These are phyloP conservation scores for Phocides pigmalion DNA, from an alignment of 1,140 invertebrate species.

Conservation along the genomic window DNA sequence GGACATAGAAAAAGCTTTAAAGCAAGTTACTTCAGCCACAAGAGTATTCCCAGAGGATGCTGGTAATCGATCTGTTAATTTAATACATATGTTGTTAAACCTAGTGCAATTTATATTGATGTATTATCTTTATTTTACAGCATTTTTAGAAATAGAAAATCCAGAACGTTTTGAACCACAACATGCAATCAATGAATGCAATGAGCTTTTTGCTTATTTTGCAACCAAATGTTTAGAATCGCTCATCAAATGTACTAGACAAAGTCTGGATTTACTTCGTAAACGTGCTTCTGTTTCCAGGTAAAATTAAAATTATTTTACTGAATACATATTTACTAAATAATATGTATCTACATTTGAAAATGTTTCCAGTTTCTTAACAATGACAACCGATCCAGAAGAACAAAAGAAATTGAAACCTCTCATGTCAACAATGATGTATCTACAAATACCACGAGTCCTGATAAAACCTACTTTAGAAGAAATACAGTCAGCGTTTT, in stretches of 20 bases:
- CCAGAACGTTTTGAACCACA: slow-evolving; percentile 84
- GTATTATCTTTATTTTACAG: slow-evolving; percentile 58
- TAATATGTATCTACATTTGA: neutral
- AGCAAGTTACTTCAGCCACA: slow-evolving; percentile 83
- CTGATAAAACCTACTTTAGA: slow-evolving; percentile 86
- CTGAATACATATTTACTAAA: too few species aligned
- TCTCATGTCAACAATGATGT: slow-evolving; percentile 85
- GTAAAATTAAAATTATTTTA: slow-evolving; percentile 49
- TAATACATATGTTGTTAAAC: too few species aligned
- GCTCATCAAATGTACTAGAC: slow-evolving; percentile 87
- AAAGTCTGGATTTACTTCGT: slow-evolving; percentile 87
- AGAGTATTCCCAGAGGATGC: slow-evolving; percentile 84
- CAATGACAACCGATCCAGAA: slow-evolving; percentile 67
- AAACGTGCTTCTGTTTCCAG: slow-evolving; percentile 85
- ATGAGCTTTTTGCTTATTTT: slow-evolving; percentile 90
- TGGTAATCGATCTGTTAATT: slow-evolving; percentile 55
- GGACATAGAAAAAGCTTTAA: slow-evolving; percentile 85
- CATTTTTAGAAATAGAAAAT: slow-evolving; percentile 85
- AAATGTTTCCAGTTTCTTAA: slow-evolving; percentile 64
- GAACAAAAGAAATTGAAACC: slow-evolving; percentile 78
- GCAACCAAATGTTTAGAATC: slow-evolving; percentile 88
- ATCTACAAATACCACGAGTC: slow-evolving; percentile 86
- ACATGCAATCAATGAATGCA: slow-evolving; percentile 88
- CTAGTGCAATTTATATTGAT: neutral
- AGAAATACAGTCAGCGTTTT: slow-evolving; percentile 89